Evolutionary conservation across 2,113 vertebrate genomes (phyloP).

Genomic region (Hippoglossus stenolepis): DNA sequence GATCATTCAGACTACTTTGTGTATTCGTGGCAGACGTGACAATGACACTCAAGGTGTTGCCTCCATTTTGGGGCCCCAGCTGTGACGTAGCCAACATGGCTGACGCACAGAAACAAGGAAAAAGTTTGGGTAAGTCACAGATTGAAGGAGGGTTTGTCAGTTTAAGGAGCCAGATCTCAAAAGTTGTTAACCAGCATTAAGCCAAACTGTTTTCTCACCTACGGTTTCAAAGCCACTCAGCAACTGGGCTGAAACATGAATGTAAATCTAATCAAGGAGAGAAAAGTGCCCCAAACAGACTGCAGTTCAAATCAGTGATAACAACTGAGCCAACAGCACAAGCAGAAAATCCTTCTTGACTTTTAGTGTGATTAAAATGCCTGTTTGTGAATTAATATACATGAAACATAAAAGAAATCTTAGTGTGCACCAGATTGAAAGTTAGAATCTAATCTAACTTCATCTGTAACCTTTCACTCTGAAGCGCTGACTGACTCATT

Average conservation of each 20-base stretch:
- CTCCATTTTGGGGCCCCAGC: slow-evolving; percentile 28
- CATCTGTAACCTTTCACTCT: accelerated
- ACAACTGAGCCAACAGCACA: not conserved
- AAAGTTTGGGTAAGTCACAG: not conserved
- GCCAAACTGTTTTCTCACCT: not conserved
- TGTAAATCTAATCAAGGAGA: slow-evolving; percentile 8
- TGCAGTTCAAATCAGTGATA: no score
- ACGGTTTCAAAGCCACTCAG: not conserved
- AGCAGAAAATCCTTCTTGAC: not conserved
- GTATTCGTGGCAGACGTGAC: not conserved
- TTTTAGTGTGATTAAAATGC: not conserved
- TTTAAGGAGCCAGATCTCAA: not conserved
- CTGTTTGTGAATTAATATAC: not conserved
- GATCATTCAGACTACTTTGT: not conserved
- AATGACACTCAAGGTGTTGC: not conserved
- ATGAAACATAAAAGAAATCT: not conserved
- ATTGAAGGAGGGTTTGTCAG: not conserved
- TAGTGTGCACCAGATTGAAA: not conserved
- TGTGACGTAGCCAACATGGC: slow-evolving; percentile 14
- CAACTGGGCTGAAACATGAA: not conserved
- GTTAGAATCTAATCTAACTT: not conserved
- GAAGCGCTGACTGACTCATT: not conserved
- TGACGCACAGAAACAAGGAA: not conserved
- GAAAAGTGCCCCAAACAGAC: not conserved
- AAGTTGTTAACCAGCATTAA: not conserved